A percentile compares a stretch with the other conserved stretches of the same genome.
Evolutionary conservation across 2,113 vertebrate species (phyloP).

Genomic region (Sminthopsis crassicaudata): DNA sequence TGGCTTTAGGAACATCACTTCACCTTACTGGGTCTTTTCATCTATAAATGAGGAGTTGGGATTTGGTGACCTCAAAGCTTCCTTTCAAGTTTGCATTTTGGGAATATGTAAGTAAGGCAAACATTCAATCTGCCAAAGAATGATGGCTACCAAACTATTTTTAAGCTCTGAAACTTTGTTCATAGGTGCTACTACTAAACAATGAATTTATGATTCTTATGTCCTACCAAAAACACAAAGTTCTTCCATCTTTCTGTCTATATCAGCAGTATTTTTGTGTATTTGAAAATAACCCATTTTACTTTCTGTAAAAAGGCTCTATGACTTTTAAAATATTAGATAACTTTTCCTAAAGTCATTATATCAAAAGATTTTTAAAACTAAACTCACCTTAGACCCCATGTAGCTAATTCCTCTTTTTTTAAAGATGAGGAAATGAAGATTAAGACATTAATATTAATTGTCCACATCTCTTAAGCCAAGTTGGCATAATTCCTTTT

Average conservation of each 20-base stretch:
- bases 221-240: neutral
- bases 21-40: neutral
- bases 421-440: neutral
- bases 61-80: neutral
- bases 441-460: neutral
- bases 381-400: neutral
- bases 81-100: neutral
- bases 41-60: slow-evolving; percentile 6
- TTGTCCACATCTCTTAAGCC: neutral
- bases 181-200: neutral
- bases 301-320: slow-evolving; percentile 22
- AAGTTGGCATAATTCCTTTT: neutral
- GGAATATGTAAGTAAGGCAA: slow-evolving; percentile 10
- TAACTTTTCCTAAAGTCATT: neutral
- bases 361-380: neutral
- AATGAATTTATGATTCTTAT: neutral
- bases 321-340: slow-evolving; percentile 7
- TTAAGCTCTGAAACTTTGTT: slow-evolving; percentile 8
- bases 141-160: neutral
- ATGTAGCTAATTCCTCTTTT: neutral
- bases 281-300: slow-evolving; percentile 11
- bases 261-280: neutral
- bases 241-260: slow-evolving; percentile 6
- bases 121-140: neutral
- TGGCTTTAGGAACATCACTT: neutral